Conservation (phyloP, 2,888 invertebrate species). For the Hypselothyrea guttata region DNA sequence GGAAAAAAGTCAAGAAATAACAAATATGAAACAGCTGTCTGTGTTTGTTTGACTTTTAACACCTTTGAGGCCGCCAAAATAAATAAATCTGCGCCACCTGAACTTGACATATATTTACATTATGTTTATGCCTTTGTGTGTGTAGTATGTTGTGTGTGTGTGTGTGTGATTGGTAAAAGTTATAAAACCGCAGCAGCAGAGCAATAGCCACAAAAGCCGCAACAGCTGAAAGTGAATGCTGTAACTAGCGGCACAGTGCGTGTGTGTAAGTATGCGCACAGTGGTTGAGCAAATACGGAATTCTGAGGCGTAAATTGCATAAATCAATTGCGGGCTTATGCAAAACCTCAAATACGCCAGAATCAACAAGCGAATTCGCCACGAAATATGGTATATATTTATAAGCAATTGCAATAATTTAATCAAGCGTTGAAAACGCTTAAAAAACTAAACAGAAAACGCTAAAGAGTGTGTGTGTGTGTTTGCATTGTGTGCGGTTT, state of each 20-base stretch:
- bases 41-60: constrained; percentile 55
- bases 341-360: constrained; percentile 38
- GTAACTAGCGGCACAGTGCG: constrained; percentile 22
- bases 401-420: constrained; percentile 64
- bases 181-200: constrained; percentile 42
- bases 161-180: constrained; percentile 56
- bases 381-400: constrained; percentile 18
- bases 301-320: constrained; percentile 38
- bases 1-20: constrained; percentile 1
- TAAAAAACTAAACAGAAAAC: constrained; percentile 6
- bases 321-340: constrained; percentile 36
- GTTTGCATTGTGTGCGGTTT: constrained; percentile 21
- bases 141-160: constrained; percentile 1
- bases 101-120: constrained; percentile 66
- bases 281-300: constrained; percentile 45
- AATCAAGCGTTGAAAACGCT: constrained; percentile 27
- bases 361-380: constrained; percentile 35
- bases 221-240: constrained; percentile 36
- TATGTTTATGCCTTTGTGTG: constrained; percentile 15
- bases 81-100: constrained; percentile 48
- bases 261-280: constrained; percentile 10
- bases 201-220: constrained; percentile 22
- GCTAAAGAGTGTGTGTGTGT: constrained; percentile 2
- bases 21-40: constrained; percentile 4
- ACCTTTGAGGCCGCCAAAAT: constrained; percentile 40